Evolutionary conservation across 1,140 invertebrate genomes (phyloP).

Genomic region (Sweltsa coloradensis): DNA sequence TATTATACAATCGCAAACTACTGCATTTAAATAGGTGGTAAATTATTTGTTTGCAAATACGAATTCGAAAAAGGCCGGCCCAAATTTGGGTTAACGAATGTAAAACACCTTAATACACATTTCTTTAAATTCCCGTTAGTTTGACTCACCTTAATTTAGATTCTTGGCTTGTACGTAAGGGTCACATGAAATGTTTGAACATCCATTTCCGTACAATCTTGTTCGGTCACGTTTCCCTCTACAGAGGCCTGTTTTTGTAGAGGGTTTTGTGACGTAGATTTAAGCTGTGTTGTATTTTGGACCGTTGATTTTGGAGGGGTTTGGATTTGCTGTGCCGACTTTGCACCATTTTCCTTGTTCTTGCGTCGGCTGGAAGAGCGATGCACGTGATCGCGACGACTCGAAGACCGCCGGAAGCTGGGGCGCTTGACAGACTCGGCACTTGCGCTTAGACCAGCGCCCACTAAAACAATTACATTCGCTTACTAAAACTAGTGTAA

Average conservation of each 20-base stretch:
- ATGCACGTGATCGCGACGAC: constrained; percentile 42
- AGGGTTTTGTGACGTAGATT: too few relatives aligned
- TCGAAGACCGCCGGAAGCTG: constrained; percentile 46
- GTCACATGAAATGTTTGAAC: constrained; percentile 49
- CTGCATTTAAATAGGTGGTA: too few relatives aligned
- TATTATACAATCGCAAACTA: too few relatives aligned
- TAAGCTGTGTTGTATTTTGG: neutral
- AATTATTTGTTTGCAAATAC: too few relatives aligned
- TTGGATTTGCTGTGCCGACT: too few relatives aligned
- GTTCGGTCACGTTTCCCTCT: constrained; percentile 17
- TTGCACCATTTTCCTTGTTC: constrained; percentile 50
- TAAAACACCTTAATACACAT: too few relatives aligned
- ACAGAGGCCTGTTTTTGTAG: too few relatives aligned
- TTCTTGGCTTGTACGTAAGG: constrained; percentile 49
- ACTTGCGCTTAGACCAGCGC: constrained; percentile 46
- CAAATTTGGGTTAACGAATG: too few relatives aligned
- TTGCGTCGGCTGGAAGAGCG: constrained; percentile 48
- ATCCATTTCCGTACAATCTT: constrained; percentile 43
- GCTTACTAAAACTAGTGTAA: neutral
- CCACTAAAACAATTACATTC: constrained; percentile 20
- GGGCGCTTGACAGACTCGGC: constrained; percentile 53
- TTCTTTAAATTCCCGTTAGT: too few relatives aligned
- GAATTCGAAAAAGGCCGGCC: too few relatives aligned
- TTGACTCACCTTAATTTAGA: too few relatives aligned
- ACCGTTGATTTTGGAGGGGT: neutral